Evolutionary conservation across 2,113 vertebrate species (phyloP), one percentile per base, ranked within the genome.

Genomic region (Uropsilus gracilis): DNA sequence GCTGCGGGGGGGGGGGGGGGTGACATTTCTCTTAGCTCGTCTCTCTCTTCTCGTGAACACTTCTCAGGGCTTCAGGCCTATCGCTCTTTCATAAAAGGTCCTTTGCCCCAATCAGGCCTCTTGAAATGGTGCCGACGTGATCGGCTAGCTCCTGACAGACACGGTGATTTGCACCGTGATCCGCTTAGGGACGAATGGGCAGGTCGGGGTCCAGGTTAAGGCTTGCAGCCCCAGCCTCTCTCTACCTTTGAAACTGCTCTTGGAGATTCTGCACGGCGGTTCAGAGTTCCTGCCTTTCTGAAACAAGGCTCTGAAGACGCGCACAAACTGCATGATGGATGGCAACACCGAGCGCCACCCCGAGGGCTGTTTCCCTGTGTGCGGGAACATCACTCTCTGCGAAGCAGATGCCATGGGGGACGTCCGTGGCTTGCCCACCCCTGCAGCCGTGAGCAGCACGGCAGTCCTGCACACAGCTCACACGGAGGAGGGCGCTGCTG

Each of bases 141-240:
- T 63, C 50, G 42, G 86, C 69, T 71, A 61, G 84, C 42, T 86
- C 82, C 94, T 82, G 24, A 73, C 50, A 82, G 82, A 32, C 61
- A n/a, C 0, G 13, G 81, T 93, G 14, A 6, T 48, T 75, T 80
- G 86, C 66, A 71, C 94, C 12, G 10, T 16, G 76, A 94, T 64
- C 72, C 86, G 18, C 22, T 92, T 81, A 39, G 0, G 17, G 93
- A 88, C 46, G 16, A 64, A 73, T 7, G 82, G 6, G 59, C 9
- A 4, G 59, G 46, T 20, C 0, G 48, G 3, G 2, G 55, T 53
- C 20, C 32, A n/a, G 6, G 37, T 10, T 34, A 72, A 61, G 7
- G 1, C 14, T 0, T 42, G 46, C 50, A 14, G 22, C 26, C 46
- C 57, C 34, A 48, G 76, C 9, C 46, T n/a, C n/a, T n/a, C 53